These are phyloP conservation scores for Troides oblongomaculatus DNA, from an alignment of 2,888 invertebrate genomes.

Conservation along the genomic window DNA sequence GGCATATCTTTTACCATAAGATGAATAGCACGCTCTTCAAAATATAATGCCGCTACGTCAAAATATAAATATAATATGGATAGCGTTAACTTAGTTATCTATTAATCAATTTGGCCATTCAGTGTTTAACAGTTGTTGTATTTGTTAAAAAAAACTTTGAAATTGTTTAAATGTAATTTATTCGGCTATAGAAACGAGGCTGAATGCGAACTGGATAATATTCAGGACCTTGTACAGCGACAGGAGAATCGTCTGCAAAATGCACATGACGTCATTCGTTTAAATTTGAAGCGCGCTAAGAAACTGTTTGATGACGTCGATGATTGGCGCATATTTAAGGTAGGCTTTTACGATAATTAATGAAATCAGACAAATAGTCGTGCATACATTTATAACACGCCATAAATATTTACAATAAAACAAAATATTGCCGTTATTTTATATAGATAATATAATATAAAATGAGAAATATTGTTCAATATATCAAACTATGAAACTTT, in stretches of 20 bases:
- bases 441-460: too few relatives aligned
- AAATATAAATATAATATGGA: too few relatives aligned
- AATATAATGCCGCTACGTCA: too few relatives aligned
- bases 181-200: conserved; percentile 48
- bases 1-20: too few relatives aligned
- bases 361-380: background rate
- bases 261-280: conserved; percentile 55
- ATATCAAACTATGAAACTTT: too few relatives aligned
- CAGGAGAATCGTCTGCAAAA: conserved; percentile 59
- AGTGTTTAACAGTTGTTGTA: background rate
- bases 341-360: conserved; percentile 29
- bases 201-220: conserved; percentile 56
- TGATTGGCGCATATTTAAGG: conserved; percentile 68
- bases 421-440: too few relatives aligned
- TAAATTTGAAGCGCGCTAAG: conserved; percentile 59
- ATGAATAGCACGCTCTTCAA: too few relatives aligned
- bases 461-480: too few relatives aligned
- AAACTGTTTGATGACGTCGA: conserved; percentile 60
- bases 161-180: background rate
- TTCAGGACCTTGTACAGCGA: conserved; percentile 54
- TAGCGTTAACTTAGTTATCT: too few relatives aligned
- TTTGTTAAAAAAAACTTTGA: background rate
- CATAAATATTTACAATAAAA: too few relatives aligned
- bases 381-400: background rate
- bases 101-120: too few relatives aligned